Evolutionary conservation across 2,888 invertebrate genomes (phyloP).

Genomic region (Tetramorium bicarinatum): DNA sequence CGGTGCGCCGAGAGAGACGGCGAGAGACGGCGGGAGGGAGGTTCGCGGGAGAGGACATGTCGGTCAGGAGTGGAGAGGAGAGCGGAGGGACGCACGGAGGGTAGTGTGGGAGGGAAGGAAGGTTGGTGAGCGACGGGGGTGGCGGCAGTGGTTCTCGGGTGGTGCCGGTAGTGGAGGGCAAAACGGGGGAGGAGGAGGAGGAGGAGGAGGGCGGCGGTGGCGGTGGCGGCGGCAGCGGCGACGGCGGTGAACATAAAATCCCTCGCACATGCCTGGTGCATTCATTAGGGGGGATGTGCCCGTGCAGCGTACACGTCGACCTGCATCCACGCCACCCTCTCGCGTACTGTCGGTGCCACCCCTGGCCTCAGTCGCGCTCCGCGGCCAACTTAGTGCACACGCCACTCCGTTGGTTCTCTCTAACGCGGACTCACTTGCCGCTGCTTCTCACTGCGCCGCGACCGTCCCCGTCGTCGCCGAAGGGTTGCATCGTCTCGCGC

Average conservation of each 20-base stretch:
- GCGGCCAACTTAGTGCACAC: conserved; percentile 76
- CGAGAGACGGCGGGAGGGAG: conserved; percentile 10
- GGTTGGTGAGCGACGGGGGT: conserved; percentile 53
- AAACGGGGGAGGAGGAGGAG: conserved; percentile 54
- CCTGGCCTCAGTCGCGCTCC: conserved; percentile 78
- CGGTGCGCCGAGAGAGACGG: conserved; percentile 59
- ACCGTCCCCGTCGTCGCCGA: conserved; percentile 21
- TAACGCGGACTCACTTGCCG: conserved; percentile 55
- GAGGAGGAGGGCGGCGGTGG: conserved; percentile 60
- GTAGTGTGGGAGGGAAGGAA: conserved; percentile 44
- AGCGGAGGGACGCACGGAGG: conserved; percentile 56
- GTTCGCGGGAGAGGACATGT: conserved; percentile 61
- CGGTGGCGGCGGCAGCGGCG: conserved; percentile 68
- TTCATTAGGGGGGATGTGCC: conserved; percentile 86
- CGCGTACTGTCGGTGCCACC: conserved; percentile 74
- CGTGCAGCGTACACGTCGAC: conserved; percentile 84
- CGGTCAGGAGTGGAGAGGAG: conserved; percentile 24
- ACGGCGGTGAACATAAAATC: conserved; percentile 84
- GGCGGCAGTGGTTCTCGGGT: conserved; percentile 71
- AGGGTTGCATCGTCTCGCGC: conserved; percentile 48
- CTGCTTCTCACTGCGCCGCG: conserved; percentile 42
- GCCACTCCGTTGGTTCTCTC: conserved; percentile 71
- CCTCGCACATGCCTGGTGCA: conserved; percentile 86
- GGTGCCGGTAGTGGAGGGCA: conserved; percentile 55
- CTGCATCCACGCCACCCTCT: conserved; percentile 80